phyloP scores from a whole-genome alignment of 2,113 vertebrate species.

The Melanotaenia duboulayi region DNA sequence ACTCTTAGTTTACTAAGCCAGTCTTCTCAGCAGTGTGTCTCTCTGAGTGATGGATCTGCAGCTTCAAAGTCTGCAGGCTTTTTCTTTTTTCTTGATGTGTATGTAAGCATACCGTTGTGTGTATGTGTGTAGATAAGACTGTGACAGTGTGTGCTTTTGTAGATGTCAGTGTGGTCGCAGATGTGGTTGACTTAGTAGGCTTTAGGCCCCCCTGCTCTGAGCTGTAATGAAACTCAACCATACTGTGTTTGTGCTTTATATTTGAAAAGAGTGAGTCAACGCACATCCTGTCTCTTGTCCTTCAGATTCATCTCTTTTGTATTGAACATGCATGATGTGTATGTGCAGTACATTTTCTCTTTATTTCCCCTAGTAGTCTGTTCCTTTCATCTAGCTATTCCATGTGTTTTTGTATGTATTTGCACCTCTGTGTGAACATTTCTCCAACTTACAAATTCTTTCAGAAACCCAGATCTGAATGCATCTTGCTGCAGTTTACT shows the following conservation, averaged over 20 bases:
- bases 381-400: not conserved
- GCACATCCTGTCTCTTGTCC: constrained; percentile 25
- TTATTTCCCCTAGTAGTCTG: not conserved
- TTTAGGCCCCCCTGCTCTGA: constrained; percentile 36
- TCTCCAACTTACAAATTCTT: constrained; percentile 50
- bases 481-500: constrained; percentile 90
- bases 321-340: not conserved
- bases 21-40: constrained; percentile 31
- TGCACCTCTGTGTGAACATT: constrained; percentile 4
- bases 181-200: constrained; percentile 17
- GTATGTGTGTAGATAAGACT: not conserved
- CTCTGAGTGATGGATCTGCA: constrained; percentile 23
- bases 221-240: constrained; percentile 60
- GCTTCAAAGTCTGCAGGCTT: constrained; percentile 27
- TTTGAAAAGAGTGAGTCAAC: constrained; percentile 28
- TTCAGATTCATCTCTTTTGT: not conserved
- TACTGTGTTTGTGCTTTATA: constrained; percentile 17
- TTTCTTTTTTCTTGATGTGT: not conserved
- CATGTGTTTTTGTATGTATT: not conserved
- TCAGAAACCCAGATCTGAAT: constrained; percentile 88
- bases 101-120: constrained; percentile 8
- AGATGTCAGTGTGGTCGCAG: constrained; percentile 7
- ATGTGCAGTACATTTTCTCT: not conserved
- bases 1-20: constrained; percentile 16
- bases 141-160: constrained; percentile 15